Base-by-base conservation (phyloP, 2,888 invertebrate species). In the Tenthredo mesomela region DNA sequence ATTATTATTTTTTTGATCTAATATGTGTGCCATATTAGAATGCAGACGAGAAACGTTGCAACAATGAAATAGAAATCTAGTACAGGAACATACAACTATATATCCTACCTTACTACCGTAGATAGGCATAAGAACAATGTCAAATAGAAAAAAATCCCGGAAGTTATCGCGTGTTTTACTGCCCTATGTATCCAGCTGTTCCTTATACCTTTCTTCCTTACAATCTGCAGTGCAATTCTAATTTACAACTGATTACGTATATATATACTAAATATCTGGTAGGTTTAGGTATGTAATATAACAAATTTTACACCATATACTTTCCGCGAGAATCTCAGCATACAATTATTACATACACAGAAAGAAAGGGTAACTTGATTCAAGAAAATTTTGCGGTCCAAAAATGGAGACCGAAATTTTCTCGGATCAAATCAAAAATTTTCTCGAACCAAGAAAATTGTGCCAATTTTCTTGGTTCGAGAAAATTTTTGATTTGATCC, bases 41-140 rank as follows among this genome's bases (percentile, higher is more conserved):
- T 50, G 54, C 54, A 47, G 47, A 15, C 6, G 77, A 80, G 40
- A 61, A 25, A 58, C 40, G 29, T 50, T 77, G 80, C 80, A 80
- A 58, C 80, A 80, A 80, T 80, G 80, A 80, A 80, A 80, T 80
- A 80, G 80, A 80, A 80, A 80, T 80, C 80, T 80, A 61, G 80
- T 40, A 10, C 80, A 80, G 61, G 80, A 40, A 80, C 61, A 80
- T n/a, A 71, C 15, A 54, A n/a, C 54, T 54, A 18, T 54, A 54
- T n/a, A n/a, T n/a, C n/a, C n/a, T n/a, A 54, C 21, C 5, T 29
- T 58, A 6, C 37, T 37, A n/a, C n/a, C 43, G 4, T 50, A 77
- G 5, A 40, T 12, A 10, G n/a, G n/a, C 9, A 54, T n/a, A 61
- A 80, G 58, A 80, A 80, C 61, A 80, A 58, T 80, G 77, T 80